A percentile compares a stretch with the other conserved stretches of the same genome.
These are phyloP conservation scores for Cheilosia pagana DNA, from an alignment of 2,888 invertebrate species.

Conservation along the genomic window DNA sequence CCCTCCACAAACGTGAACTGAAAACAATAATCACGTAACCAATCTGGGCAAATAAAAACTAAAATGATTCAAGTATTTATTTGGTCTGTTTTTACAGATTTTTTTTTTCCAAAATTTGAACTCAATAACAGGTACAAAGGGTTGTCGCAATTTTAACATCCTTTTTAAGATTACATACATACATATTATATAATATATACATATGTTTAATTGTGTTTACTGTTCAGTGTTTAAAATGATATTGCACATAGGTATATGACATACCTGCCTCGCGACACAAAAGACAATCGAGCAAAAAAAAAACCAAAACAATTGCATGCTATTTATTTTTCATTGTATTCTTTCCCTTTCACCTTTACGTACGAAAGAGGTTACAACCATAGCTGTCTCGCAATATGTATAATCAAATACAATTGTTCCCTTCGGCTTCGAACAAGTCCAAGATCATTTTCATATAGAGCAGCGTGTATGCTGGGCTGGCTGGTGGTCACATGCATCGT, in stretches of 20 bases:
- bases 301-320: not conserved
- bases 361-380: not conserved
- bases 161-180: too few relatives aligned
- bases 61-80: too few relatives aligned
- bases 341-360: not conserved
- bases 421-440: conserved; percentile 37
- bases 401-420: conserved; percentile 31
- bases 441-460: conserved; percentile 59
- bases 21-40: too few relatives aligned
- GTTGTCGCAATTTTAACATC: too few relatives aligned
- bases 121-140: too few relatives aligned
- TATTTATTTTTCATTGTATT: conserved; percentile 1
- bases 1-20: too few relatives aligned
- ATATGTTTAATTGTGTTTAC: too few relatives aligned
- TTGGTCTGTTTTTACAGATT: too few relatives aligned
- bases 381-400: not conserved
- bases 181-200: too few relatives aligned
- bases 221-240: not conserved
- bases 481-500: conserved; percentile 38
- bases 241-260: not conserved
- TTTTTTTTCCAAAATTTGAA: too few relatives aligned
- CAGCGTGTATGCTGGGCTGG: not conserved
- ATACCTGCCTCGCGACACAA: not conserved
- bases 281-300: not conserved
- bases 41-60: too few relatives aligned